These are phyloP conservation scores for Cheilosia vulpina DNA, from an alignment of 2,888 invertebrate genomes.

Conservation along the genomic window DNA sequence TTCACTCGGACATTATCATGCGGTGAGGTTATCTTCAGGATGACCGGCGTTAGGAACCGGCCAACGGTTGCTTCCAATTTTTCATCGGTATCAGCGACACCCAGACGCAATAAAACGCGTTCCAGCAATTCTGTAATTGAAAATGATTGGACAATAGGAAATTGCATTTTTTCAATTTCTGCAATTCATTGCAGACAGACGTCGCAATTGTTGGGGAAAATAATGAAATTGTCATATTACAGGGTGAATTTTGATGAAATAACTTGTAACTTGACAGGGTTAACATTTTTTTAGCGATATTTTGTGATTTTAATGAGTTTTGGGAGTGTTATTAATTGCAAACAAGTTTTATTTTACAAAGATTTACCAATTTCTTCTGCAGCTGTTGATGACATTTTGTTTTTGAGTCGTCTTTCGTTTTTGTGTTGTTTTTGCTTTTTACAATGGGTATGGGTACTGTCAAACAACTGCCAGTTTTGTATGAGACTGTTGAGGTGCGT, in stretches of 20 bases:
- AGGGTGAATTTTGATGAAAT: not conserved
- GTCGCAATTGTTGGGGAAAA: not conserved
- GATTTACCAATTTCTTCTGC: conserved; percentile 83
- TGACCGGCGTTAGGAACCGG: conserved; percentile 93
- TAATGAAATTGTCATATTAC: not conserved
- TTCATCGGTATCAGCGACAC: conserved; percentile 94
- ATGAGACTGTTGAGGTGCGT: conserved; percentile 28
- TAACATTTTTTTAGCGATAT: too few relatives aligned
- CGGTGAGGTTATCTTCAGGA: conserved; percentile 94
- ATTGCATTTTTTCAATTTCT: conserved; percentile 6
- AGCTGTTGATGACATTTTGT: conserved; percentile 82
- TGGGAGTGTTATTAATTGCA: not conserved
- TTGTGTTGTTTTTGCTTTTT: conserved; percentile 40
- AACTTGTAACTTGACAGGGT: not conserved
- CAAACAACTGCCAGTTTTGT: conserved; percentile 28
- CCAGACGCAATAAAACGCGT: conserved; percentile 93
- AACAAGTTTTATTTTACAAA: conserved; percentile 8
- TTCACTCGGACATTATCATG: conserved; percentile 91
- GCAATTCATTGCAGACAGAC: conserved; percentile 49
- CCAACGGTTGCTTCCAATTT: conserved; percentile 91
- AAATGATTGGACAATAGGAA: not conserved
- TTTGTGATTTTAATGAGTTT: not conserved
- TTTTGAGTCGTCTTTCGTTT: conserved; percentile 51
- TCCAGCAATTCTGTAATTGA: conserved; percentile 90
- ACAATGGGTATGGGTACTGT: conserved; percentile 23